These are phyloP conservation scores for Ceratosolen fusciceps DNA, from an alignment of 1,140 invertebrate species.

Conservation along the genomic window DNA sequence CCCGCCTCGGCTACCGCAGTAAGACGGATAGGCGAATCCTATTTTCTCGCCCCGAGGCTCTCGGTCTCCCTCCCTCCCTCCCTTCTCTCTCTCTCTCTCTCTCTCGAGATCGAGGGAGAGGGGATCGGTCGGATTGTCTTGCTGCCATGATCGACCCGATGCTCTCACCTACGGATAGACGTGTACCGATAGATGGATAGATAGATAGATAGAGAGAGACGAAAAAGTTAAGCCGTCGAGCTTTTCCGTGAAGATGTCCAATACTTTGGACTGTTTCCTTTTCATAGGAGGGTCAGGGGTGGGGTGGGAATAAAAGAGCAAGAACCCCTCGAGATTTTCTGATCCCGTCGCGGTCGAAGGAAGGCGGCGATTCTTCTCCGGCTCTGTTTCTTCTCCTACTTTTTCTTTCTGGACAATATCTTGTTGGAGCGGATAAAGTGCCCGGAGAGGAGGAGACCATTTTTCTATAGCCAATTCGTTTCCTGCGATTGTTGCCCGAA, in stretches of 20 bases:
- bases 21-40: constrained; percentile 42
- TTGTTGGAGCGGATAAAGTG: neutral
- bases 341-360: constrained; percentile 8
- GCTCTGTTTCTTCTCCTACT: constrained; percentile 3
- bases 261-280: neutral
- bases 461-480: neutral
- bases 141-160: neutral
- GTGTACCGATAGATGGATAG: no score
- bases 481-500: constrained; percentile 3
- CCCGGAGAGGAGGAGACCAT: neutral
- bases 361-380: constrained; percentile 10
- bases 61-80: neutral
- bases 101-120: neutral
- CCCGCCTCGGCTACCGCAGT: no score
- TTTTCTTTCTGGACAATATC: constrained; percentile 13
- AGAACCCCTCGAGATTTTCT: constrained; percentile 1
- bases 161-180: neutral
- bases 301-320: neutral
- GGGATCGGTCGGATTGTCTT: neutral
- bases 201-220: no score
- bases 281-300: no score
- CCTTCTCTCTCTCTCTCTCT: no score
- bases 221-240: constrained; percentile 18
- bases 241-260: neutral
- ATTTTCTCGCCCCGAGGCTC: constrained; percentile 15